Evolutionary conservation across 2,888 invertebrate genomes (phyloP), one percentile per base, ranked within the genome.

Genomic region (Acanthococcus lagerstroemiae): DNA sequence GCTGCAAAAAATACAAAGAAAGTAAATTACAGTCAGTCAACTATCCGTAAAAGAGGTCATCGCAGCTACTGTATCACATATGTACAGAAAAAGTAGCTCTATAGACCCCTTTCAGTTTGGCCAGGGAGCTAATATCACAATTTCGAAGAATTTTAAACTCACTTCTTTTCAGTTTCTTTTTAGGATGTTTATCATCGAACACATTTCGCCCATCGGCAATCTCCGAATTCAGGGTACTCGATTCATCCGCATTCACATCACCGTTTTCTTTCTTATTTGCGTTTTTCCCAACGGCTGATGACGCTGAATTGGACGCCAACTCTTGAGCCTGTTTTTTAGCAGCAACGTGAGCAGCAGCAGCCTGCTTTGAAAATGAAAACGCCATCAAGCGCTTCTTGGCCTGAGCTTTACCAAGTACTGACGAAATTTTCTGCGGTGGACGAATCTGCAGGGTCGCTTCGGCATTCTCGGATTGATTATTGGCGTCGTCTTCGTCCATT

Each of bases 361-460:
- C 66, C 55, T 68, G 68, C 50, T 69, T 70, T 52, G 68, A 61
- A 50, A 70, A 68, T 44, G 69, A 69, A 68, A 70, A 70, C 24
- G 70, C 70, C 65, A 70, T 60, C 19, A 70, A 48, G 4, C 70
- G 67, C 66, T 70, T 70, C 46, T 70, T 70, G 0, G 70, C 70
- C 55, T 70, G 69, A 15, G 55, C 65, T 69, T 69, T 70, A 25
- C 70, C 70, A 30, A 70, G 61, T 4, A 69, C 67, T 0, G 68
- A 61, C 12, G 63, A 66, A 12, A 37, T 50, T 55, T 68, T 68
- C 0, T 55, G 12, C 1, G 46, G 26, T 22, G 57, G 22, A n/a
- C 56, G 66, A 55, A 17, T 56, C 5, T 44, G 30, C n/a, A 21
- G 15, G 15, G 7, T 21, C 9, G 15, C n/a, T 6, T 66, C 56